Evolutionary conservation across 2,888 invertebrate genomes (phyloP).

Genomic region (Acanthoscelides obtectus): DNA sequence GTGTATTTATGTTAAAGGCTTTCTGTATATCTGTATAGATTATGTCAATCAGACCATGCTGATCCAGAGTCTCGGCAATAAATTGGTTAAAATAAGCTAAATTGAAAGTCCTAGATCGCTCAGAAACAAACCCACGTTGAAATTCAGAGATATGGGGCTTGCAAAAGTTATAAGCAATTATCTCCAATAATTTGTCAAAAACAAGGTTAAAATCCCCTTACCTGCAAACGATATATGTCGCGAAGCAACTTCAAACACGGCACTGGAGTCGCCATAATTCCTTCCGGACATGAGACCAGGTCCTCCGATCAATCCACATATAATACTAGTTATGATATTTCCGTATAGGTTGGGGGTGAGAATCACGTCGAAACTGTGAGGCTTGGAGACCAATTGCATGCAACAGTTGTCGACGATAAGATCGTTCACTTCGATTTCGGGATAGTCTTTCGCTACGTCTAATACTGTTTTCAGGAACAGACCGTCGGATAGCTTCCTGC

Average conservation of each 20-base stretch:
- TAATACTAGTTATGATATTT: constrained; percentile 35
- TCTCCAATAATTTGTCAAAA: too few relatives aligned
- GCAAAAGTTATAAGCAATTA: too few relatives aligned
- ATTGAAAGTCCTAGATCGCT: too few relatives aligned
- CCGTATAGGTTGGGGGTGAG: constrained; percentile 42
- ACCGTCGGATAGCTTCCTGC: constrained; percentile 36
- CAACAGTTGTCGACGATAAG: constrained; percentile 38
- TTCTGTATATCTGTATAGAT: too few relatives aligned
- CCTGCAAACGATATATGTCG: constrained; percentile 26
- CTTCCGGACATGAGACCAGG: constrained; percentile 35
- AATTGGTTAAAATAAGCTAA: too few relatives aligned
- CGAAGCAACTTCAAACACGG: constrained; percentile 39
- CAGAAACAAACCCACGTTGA: too few relatives aligned
- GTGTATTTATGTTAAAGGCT: too few relatives aligned
- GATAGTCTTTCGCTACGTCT: constrained; percentile 33
- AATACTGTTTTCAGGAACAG: constrained; percentile 36
- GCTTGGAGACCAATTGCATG: constrained; percentile 36
- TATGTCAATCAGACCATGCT: too few relatives aligned
- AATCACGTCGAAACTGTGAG: constrained; percentile 37
- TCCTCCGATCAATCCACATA: constrained; percentile 39
- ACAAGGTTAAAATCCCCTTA: too few relatives aligned
- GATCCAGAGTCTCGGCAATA: too few relatives aligned
- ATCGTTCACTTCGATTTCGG: constrained; percentile 33
- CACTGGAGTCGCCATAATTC: constrained; percentile 35
- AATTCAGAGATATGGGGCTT: too few relatives aligned